Conservation (phyloP, 2,797 vertebrate genomes). For the Cichlasoma orientale region DNA sequence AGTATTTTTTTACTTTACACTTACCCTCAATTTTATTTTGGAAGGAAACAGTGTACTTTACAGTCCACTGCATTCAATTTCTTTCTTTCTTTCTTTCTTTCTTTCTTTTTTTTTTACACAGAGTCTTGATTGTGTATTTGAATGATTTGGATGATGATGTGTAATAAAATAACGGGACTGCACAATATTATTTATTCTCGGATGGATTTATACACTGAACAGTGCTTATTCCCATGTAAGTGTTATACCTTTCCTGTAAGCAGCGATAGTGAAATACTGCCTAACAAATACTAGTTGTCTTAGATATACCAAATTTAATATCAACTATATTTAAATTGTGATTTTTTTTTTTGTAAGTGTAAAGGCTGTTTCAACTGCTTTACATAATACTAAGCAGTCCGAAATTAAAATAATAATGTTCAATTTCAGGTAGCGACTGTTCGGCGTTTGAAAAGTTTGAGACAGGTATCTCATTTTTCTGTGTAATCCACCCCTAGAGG, state of each 20-base stretch:
- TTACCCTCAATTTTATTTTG: neutral
- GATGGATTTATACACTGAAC: too few species aligned
- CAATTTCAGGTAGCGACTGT: neutral
- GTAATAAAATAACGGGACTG: too few species aligned
- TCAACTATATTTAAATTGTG: too few species aligned
- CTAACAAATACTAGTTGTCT: too few species aligned
- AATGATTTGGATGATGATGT: too few species aligned
- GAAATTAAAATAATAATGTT: neutral
- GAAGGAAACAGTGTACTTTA: neutral
- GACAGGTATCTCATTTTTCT: constrained; percentile 1
- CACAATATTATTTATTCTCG: too few species aligned
- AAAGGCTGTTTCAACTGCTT: neutral
- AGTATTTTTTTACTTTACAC: neutral
- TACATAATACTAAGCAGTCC: neutral
- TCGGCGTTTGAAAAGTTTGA: neutral
- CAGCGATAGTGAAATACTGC: neutral
- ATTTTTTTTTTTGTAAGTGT: neutral
- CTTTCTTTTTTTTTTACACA: neutral
- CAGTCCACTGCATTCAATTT: neutral
- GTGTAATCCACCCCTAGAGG: constrained; percentile 61
- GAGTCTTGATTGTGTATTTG: neutral
- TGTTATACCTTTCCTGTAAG: neutral
- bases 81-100: too few species aligned
- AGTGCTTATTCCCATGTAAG: too few species aligned
- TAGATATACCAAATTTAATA: too few species aligned